These are phyloP conservation scores for Aphelocoma coerulescens DNA, from an alignment of 2,113 vertebrate species.

Conservation along the genomic window DNA sequence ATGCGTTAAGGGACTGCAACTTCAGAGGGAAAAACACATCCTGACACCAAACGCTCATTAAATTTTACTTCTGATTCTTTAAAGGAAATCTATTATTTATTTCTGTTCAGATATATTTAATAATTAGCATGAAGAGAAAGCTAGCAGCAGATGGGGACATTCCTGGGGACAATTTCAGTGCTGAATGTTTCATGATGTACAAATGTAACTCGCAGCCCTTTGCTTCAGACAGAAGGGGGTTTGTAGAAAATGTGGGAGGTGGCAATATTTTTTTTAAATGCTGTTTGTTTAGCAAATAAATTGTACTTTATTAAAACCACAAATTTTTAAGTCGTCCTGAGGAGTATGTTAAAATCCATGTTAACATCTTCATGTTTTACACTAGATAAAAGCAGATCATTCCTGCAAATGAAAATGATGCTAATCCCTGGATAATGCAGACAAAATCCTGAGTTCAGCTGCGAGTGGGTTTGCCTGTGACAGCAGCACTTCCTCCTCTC, in stretches of 20 bases:
- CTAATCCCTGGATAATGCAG: neutral
- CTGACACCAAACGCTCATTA: neutral
- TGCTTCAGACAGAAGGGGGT: neutral
- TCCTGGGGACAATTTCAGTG: slow-evolving; percentile 26
- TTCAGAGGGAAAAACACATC: neutral
- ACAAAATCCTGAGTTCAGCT: neutral
- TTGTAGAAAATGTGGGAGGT: neutral
- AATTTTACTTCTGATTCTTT: neutral
- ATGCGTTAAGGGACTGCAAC: neutral
- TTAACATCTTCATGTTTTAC: neutral
- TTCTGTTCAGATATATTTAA: slow-evolving; percentile 18
- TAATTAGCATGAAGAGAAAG: slow-evolving; percentile 51
- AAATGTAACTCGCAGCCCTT: neutral
- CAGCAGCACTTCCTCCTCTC: neutral
- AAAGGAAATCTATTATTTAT: slow-evolving; percentile 45
- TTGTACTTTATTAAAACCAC: neutral
- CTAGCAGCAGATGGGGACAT: slow-evolving; percentile 52
- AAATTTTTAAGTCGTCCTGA: neutral
- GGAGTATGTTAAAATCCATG: neutral
- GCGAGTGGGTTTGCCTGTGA: neutral
- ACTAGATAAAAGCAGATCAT: neutral
- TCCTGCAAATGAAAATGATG: neutral
- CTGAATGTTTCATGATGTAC: slow-evolving; percentile 42
- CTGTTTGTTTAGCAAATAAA: slow-evolving; percentile 43
- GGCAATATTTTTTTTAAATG: neutral